A percentile compares a stretch with the other conserved stretches of the same genome.
Conservation (phyloP, 2,797 vertebrate species). For the Megaceryle alcyon region DNA sequence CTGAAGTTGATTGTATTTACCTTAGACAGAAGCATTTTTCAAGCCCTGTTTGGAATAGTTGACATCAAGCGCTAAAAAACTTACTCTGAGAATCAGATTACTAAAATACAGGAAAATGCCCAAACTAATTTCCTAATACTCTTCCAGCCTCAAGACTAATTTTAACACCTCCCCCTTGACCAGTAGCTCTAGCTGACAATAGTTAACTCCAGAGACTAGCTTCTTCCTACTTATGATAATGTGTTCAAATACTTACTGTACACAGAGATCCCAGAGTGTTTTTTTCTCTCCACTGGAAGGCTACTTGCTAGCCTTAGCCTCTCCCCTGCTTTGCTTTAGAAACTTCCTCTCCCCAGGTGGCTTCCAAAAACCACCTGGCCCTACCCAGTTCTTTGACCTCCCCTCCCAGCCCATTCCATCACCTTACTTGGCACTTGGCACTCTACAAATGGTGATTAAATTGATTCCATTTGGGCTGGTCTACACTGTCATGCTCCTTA, state of each 20-base stretch:
- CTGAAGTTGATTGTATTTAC: background rate
- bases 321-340: background rate
- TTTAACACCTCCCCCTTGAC: background rate
- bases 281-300: background rate
- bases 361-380: background rate
- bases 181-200: background rate
- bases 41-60: background rate
- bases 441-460: background rate
- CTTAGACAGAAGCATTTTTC: slow-evolving; percentile 2
- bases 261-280: background rate
- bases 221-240: background rate
- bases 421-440: background rate
- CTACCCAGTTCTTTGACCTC: too few species aligned
- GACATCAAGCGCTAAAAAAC: background rate
- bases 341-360: background rate
- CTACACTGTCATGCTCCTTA: background rate
- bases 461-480: background rate
- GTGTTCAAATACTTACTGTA: background rate
- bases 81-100: background rate
- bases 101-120: background rate
- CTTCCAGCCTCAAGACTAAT: background rate
- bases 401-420: background rate
- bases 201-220: background rate
- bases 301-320: background rate
- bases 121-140: background rate